Percentiles rank a stretch among this genome's conserved stretches.
Conservation (phyloP, 2,113 vertebrate species). For the Lontra canadensis region DNA sequence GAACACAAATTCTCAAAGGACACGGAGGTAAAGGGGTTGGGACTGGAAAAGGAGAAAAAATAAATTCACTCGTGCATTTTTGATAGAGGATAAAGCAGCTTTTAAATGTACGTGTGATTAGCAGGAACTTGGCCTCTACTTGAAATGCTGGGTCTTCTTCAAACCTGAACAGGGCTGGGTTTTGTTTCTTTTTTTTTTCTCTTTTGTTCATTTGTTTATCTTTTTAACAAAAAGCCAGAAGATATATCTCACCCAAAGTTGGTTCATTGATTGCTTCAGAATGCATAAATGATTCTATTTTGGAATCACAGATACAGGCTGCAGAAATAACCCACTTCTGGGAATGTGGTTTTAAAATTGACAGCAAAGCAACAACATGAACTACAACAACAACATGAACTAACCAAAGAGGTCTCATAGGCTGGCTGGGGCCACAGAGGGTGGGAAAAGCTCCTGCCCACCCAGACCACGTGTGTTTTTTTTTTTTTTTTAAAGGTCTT, state of each 20-base stretch:
- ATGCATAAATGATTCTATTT: constrained; percentile 78
- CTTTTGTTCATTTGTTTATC: neutral
- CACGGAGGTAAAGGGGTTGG: constrained; percentile 31
- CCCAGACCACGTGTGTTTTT: neutral
- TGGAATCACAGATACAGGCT: constrained; percentile 46
- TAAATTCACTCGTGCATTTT: neutral
- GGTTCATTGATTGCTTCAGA: constrained; percentile 66
- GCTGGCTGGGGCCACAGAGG: neutral
- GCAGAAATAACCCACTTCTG: constrained; percentile 59
- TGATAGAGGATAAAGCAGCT: neutral
- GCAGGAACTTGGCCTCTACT: neutral
- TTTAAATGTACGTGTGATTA: neutral
- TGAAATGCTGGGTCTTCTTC: neutral
- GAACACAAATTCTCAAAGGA: constrained; percentile 62
- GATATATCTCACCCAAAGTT: constrained; percentile 3
- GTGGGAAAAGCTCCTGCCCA: neutral
- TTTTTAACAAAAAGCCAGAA: constrained; percentile 43
- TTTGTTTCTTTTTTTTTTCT: neutral
- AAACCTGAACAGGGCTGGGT: constrained; percentile 11
- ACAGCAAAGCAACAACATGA: neutral
- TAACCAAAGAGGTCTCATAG: neutral
- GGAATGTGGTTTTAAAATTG: constrained; percentile 34
- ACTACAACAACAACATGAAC: too few species aligned
- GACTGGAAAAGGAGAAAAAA: constrained; percentile 60
- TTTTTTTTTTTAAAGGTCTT: neutral